Conservation (phyloP, 2,888 invertebrate species). For the Parnassius orleans region DNA sequence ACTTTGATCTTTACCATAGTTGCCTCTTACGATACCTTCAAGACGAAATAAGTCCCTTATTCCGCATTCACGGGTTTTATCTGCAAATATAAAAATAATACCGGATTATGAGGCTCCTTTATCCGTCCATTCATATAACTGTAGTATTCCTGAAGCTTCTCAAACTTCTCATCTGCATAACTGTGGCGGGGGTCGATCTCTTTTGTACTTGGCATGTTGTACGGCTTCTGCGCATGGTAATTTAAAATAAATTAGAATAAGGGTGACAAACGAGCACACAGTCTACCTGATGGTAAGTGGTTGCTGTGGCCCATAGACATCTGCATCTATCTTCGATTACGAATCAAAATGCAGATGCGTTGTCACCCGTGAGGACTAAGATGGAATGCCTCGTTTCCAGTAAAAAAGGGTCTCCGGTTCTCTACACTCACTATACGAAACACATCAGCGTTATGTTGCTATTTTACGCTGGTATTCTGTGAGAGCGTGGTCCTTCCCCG, state of each 20-base stretch:
- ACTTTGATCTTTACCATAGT: too few species aligned
- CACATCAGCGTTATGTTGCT: too few species aligned
- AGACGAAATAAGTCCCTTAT: too few species aligned
- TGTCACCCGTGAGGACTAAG: background rate
- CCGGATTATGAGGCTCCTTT: constrained; percentile 70
- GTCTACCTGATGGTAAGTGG: background rate
- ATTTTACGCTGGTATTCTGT: too few species aligned
- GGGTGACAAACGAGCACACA: too few species aligned
- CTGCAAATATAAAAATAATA: constrained; percentile 29
- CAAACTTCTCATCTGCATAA: constrained; percentile 69
- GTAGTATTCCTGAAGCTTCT: constrained; percentile 61
- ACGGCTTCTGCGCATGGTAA: constrained; percentile 54
- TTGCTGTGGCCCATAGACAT: background rate
- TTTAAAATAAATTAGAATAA: background rate
- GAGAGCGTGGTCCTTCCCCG: too few species aligned
- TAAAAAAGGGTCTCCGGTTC: too few species aligned
- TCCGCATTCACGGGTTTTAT: too few species aligned
- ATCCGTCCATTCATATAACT: constrained; percentile 63
- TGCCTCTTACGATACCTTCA: too few species aligned
- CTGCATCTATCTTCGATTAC: too few species aligned
- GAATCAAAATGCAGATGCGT: background rate
- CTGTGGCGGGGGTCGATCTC: constrained; percentile 59
- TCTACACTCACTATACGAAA: too few species aligned
- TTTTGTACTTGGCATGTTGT: constrained; percentile 59
- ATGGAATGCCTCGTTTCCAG: background rate